These are phyloP conservation scores for Brienomyrus brachyistius DNA, from an alignment of 2,113 vertebrate species.

Conservation along the genomic window DNA sequence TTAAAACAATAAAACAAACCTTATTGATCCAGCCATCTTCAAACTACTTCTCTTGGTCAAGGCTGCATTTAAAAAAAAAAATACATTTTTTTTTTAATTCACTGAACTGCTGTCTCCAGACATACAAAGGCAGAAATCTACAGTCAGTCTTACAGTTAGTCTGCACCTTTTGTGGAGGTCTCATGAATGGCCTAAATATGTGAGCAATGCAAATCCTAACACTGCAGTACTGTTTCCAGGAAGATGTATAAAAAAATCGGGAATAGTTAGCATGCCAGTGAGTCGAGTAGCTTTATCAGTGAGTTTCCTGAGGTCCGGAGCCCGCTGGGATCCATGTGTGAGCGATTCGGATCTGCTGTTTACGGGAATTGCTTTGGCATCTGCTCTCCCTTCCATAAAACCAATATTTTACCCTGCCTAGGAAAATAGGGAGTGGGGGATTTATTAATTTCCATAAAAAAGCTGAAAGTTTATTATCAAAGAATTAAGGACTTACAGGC, in stretches of 20 bases:
- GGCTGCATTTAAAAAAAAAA: not conserved
- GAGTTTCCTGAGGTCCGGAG: not conserved
- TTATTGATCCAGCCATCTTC: not conserved
- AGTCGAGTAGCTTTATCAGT: not conserved
- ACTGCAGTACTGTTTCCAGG: not conserved
- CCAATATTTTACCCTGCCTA: not conserved
- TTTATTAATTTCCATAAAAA: slow-evolving; percentile 15
- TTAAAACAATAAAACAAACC: not conserved
- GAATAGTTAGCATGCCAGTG: slow-evolving; percentile 11
- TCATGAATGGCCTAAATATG: not conserved
- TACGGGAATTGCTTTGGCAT: not conserved
- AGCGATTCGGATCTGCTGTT: not conserved
- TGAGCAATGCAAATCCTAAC: not conserved
- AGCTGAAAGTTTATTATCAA: slow-evolving; percentile 12
- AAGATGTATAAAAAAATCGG: not conserved
- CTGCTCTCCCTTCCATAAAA: not conserved
- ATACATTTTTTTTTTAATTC: not conserved
- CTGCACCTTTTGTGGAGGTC: not conserved
- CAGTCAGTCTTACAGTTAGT: not conserved
- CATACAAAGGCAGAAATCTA: not conserved
- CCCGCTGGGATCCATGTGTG: not conserved
- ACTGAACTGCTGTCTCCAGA: not conserved
- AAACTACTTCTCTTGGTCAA: not conserved
- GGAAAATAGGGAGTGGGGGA: slow-evolving; percentile 11
- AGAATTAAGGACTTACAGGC: slow-evolving; percentile 4